A percentile compares a stretch with the other conserved stretches of the same genome.
Evolutionary conservation across 2,888 invertebrate species (phyloP).

Genomic region (Archaeoteleia sp.): DNA sequence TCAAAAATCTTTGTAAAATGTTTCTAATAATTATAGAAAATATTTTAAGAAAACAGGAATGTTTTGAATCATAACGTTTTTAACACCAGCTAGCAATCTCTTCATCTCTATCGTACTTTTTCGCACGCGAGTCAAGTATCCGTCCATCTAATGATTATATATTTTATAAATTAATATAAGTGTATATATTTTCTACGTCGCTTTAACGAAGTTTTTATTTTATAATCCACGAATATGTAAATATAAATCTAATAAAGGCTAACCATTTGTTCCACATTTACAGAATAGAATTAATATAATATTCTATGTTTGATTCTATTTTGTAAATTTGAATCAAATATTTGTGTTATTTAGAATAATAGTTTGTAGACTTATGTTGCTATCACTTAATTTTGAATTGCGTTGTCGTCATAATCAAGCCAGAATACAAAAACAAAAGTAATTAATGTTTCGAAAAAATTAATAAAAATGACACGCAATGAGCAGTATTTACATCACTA

Average conservation of each 20-base stretch:
- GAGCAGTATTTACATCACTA: slow-evolving; percentile 41
- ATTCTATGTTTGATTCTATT: too few relatives aligned
- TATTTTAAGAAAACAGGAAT: slow-evolving; percentile 25
- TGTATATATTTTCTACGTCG: slow-evolving; percentile 38
- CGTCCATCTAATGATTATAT: slow-evolving; percentile 37
- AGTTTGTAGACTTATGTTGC: slow-evolving; percentile 23
- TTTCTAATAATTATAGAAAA: too few relatives aligned
- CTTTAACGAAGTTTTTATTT: slow-evolving; percentile 32
- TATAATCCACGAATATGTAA: slow-evolving; percentile 34
- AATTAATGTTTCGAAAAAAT: not conserved
- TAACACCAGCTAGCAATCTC: slow-evolving; percentile 19
- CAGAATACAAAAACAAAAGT: too few relatives aligned
- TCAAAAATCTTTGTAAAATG: not conserved
- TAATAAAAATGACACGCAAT: not conserved
- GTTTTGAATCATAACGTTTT: too few relatives aligned
- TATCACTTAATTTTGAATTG: too few relatives aligned
- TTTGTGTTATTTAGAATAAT: slow-evolving; percentile 47
- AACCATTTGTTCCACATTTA: too few relatives aligned
- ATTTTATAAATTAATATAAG: slow-evolving; percentile 17
- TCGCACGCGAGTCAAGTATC: slow-evolving; percentile 45
- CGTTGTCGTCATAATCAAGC: too few relatives aligned
- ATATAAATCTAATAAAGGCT: too few relatives aligned
- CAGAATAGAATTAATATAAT: too few relatives aligned
- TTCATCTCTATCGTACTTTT: slow-evolving; percentile 21
- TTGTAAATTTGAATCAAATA: too few relatives aligned